Evolutionary conservation across 2,113 vertebrate genomes (phyloP).

Genomic region (Muscicapa adusta): DNA sequence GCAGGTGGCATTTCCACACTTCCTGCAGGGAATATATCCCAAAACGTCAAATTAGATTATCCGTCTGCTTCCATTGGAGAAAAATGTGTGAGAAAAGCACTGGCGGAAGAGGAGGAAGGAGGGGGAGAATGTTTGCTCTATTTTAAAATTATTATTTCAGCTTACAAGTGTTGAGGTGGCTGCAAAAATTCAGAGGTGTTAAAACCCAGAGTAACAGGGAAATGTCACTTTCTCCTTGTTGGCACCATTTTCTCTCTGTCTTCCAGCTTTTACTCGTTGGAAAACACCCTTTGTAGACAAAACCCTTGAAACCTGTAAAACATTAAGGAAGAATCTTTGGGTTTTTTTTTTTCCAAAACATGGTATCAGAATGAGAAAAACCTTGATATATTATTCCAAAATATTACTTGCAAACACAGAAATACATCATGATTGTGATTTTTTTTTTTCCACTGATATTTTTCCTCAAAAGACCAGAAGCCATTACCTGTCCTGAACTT

Average conservation of each 20-base stretch:
- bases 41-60: conserved; percentile 2
- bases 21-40: conserved; percentile 26
- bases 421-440: not conserved
- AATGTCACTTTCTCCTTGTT: not conserved
- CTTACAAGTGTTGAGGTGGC: not conserved
- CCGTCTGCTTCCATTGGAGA: not conserved
- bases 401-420: not conserved
- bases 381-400: not conserved
- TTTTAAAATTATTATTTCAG: not conserved
- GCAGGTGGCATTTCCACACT: conserved; percentile 44
- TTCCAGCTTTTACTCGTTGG: not conserved
- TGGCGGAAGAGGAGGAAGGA: not conserved
- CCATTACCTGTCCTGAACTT: not conserved
- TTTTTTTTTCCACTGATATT: not conserved
- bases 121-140: not conserved
- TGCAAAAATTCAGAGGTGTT: not conserved
- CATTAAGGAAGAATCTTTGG: not conserved
- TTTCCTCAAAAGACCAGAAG: not conserved
- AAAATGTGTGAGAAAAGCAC: not conserved
- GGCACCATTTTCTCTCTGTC: not conserved
- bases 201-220: not conserved
- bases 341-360: not conserved
- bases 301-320: not conserved
- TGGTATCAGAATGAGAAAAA: not conserved
- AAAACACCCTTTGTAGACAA: not conserved